Percentiles rank a stretch among this genome's conserved stretches.
These are phyloP conservation scores for Hermaeophaga mercurialis DNA, from an alignment of 2,888 invertebrate species.

Conservation along the genomic window DNA sequence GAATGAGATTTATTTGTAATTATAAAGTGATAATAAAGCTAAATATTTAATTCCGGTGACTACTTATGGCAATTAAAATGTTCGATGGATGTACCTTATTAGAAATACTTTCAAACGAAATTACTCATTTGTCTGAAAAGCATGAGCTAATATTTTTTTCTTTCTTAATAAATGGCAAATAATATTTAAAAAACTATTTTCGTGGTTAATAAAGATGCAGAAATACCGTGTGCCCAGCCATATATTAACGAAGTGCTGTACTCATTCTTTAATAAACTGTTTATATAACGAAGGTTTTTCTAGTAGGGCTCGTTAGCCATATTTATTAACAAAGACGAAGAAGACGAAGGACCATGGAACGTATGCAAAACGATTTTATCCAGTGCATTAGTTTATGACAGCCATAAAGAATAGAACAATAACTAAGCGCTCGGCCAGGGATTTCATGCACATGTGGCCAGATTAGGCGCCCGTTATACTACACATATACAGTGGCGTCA, in stretches of 20 bases:
- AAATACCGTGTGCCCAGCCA: slow-evolving; percentile 1
- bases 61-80: too few species aligned
- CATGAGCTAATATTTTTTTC: background rate
- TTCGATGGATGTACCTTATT: too few species aligned
- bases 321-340: slow-evolving; percentile 19
- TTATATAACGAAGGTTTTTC: slow-evolving; percentile 14
- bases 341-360: slow-evolving; percentile 17
- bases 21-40: too few species aligned
- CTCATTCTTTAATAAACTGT: slow-evolving; percentile 12
- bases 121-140: too few species aligned
- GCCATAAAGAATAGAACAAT: slow-evolving; percentile 44
- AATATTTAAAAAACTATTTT: background rate
- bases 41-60: too few species aligned
- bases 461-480: slow-evolving; percentile 13
- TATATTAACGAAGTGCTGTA: slow-evolving; percentile 4
- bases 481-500: slow-evolving; percentile 4
- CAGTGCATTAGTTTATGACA: slow-evolving; percentile 44
- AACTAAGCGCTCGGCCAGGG: slow-evolving; percentile 32
- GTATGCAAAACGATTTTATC: slow-evolving; percentile 42
- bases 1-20: too few species aligned
- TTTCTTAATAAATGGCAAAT: background rate
- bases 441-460: slow-evolving; percentile 14
- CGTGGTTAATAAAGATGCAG: slow-evolving; percentile 14
- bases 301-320: slow-evolving; percentile 27
- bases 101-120: too few species aligned